Base-by-base conservation (phyloP, 2,888 invertebrate genomes). In the Lycaena phlaeas region DNA sequence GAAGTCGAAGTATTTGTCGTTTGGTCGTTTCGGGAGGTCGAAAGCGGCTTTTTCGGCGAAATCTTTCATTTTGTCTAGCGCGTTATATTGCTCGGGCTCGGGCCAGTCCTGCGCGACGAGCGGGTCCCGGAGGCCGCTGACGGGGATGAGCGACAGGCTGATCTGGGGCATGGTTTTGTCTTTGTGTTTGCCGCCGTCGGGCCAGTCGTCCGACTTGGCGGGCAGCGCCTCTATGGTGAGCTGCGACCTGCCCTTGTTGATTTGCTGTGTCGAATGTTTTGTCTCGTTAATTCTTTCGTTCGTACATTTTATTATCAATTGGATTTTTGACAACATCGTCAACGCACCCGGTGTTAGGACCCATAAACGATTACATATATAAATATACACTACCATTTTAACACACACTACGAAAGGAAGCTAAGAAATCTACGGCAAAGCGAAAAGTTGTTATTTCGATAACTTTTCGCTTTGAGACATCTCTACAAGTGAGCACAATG, bases 191-290 rank as follows among this genome's bases (percentile, higher is more conserved):
- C 11, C 7, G 31, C 11, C 10, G 31, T 17, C 18, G 10, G 77
- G 82, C 76, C 81, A 76, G 43, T 72, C 73, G 44, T 48, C 53
- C 36, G 49, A 51, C 54, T 67, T 64, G 34, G 64, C 53, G 29
- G 77, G 75, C 53, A 84, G 61, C 39, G 82, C 72, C 59, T 82
- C 82, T 55, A 84, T 84, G 48, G 77, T 84, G 52, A 84, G 66
- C 64, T 84, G 84, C 45, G 77, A 76, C 57, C 82, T 59, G 59
- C 77, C 81, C 66, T 75, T 78, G 81, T 82, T 79, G 77, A 84
- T 82, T 71, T 82, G 84, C 84, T 84, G 82, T 78, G 64, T 64
- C 62, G 61, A 68, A 77, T 69, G 58, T 49, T 60, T 51, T 56
- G 29, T 51, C 44, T 52, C 42, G 54, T 59, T 61, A 62, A 51